Evolutionary conservation across 2,888 invertebrate species (phyloP).

Genomic region (Hyalella azteca): DNA sequence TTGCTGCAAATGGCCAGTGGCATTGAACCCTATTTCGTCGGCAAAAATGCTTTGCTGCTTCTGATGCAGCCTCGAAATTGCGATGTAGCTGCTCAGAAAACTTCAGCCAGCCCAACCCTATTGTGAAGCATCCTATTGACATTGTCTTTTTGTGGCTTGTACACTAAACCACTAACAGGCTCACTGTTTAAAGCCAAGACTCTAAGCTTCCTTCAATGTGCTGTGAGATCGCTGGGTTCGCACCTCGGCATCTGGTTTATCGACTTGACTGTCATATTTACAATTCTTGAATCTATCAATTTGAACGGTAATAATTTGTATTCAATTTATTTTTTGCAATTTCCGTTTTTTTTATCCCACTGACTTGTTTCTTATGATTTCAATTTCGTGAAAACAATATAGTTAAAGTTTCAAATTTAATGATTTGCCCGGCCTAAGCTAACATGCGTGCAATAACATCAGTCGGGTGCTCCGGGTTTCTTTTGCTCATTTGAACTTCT

Average conservation of each 20-base stretch:
- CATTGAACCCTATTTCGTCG: too few species aligned
- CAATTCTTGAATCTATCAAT: too few species aligned
- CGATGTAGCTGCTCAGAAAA: too few species aligned
- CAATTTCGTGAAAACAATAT: neutral
- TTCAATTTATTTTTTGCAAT: neutral
- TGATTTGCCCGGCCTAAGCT: neutral
- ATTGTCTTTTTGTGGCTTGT: too few species aligned
- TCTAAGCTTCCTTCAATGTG: neutral
- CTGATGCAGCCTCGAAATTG: too few species aligned
- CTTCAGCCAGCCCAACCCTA: too few species aligned
- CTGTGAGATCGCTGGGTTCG: neutral
- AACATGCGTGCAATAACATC: neutral
- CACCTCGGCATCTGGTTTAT: neutral
- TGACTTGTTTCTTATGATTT: neutral
- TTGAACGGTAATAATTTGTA: too few species aligned
- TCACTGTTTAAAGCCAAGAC: neutral
- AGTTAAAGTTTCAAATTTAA: neutral
- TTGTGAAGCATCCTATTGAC: too few species aligned
- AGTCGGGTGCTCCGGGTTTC: neutral
- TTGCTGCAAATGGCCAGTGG: too few species aligned
- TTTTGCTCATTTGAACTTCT: neutral
- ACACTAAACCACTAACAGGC: neutral
- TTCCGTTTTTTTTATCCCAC: neutral
- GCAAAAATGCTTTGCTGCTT: too few species aligned
- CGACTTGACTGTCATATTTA: too few species aligned